These are phyloP conservation scores for Aplysia californica DNA, from an alignment of 1,140 invertebrate genomes.

Conservation along the genomic window DNA sequence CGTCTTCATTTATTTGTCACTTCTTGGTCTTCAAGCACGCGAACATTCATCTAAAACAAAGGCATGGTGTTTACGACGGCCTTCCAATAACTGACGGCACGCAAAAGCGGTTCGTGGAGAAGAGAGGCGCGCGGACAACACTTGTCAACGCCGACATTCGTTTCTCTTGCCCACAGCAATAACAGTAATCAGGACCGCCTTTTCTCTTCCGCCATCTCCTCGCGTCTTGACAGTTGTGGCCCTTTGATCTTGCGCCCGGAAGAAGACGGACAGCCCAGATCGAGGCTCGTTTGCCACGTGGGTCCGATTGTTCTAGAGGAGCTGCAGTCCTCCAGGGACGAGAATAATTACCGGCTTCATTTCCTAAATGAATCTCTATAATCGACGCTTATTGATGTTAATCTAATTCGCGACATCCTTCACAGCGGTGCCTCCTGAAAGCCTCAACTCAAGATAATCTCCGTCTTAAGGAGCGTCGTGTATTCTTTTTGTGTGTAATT, in stretches of 20 bases:
- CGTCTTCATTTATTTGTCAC: too few species aligned
- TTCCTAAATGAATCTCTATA: conserved; percentile 3
- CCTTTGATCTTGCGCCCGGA: neutral
- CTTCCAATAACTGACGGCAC: too few species aligned
- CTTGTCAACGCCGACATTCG: neutral
- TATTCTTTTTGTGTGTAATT: too few species aligned
- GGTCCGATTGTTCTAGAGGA: neutral
- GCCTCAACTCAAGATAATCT: too few species aligned
- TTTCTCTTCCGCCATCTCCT: neutral
- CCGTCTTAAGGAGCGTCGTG: too few species aligned
- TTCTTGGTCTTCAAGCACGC: neutral
- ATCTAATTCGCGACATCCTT: too few species aligned
- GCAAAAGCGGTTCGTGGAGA: too few species aligned
- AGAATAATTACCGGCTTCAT: neutral
- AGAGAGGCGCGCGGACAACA: neutral
- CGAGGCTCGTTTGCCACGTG: neutral
- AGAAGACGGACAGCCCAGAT: neutral
- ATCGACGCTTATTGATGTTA: too few species aligned
- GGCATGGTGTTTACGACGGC: neutral
- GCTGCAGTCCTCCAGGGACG: neutral
- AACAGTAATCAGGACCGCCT: conserved; percentile 11
- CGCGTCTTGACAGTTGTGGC: conserved; percentile 3
- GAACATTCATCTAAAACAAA: neutral
- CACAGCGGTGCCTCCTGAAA: too few species aligned
- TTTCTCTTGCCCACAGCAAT: conserved; percentile 1